These are phyloP conservation scores for Clarias macrocephalus DNA, from an alignment of 2,113 vertebrate genomes.

Conservation along the genomic window DNA sequence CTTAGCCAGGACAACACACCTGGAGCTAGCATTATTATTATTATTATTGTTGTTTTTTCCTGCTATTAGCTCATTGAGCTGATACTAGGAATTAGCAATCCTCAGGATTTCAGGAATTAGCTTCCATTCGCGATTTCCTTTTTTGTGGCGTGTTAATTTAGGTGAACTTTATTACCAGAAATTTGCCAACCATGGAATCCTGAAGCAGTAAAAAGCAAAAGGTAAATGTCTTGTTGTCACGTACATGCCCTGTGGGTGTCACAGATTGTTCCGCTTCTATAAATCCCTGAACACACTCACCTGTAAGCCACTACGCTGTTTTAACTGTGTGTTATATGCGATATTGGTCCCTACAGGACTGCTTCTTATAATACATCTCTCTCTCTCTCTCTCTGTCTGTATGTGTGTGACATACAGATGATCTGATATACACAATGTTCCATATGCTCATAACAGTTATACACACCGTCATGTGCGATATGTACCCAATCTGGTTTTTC, in stretches of 20 bases:
- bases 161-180: neutral
- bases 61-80: neutral
- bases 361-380: neutral
- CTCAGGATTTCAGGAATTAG: neutral
- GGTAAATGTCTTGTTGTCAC: neutral
- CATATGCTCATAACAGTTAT: constrained; percentile 6
- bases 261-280: neutral
- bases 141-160: neutral
- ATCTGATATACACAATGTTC: constrained; percentile 7
- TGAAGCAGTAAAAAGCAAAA: neutral
- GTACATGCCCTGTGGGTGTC: neutral
- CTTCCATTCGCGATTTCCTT: neutral
- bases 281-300: neutral
- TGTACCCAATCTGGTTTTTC: constrained; percentile 20
- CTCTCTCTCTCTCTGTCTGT: neutral
- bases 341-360: neutral
- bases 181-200: neutral
- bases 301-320: neutral
- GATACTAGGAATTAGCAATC: neutral
- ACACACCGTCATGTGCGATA: neutral
- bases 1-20: too few species aligned
- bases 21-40: too few species aligned
- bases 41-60: too few species aligned
- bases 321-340: neutral
- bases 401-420: constrained; percentile 2